Evolutionary conservation across 2,888 invertebrate species (phyloP), one percentile per base, ranked within the genome.

Genomic region (Prosapia bicincta): DNA sequence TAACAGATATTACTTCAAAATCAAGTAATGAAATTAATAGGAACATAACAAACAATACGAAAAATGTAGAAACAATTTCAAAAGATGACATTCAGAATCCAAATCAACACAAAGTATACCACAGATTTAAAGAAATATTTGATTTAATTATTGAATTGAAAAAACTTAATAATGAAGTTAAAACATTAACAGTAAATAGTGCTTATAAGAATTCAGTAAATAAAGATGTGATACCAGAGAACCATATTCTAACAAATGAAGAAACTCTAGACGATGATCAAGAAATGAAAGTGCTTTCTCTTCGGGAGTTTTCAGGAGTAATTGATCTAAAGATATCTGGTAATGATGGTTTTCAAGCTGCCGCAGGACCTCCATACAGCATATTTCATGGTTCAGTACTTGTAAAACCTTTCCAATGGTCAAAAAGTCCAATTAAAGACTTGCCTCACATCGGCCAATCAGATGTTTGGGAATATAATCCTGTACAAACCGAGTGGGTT

Each of bases 391-490:
- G 71, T 20, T 66, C 72, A n/a, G 66, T 72, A 15, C 72, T 77
- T 28, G 77, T 82, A 1, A 77, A 79, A 73, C 89, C 93, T 0
- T 96, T 95, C 84, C 89, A 90, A 82, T 95, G 95, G 95, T 90
- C 91, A 72, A 88, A 88, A 71, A 89, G 90, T 78, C 88, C 87
- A 78, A 92, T 91, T 81, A 87, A 86, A 2, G 86, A 88, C 76
- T 82, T 84, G 70, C 87, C 90, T 0, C 95, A 94, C 82, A 83
- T 88, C 78, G 93, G 93, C 1, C 91, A 93, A 10, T 94, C 95
- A 0, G 92, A 94, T 80, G 83, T 87, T 69, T 95, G 93, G 89
- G 86, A 89, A 69, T 95, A 94, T 83, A 86, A 88, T 38, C 88
- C 90, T 0, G 86, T 90, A 68, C 83, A 69, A 43, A 76, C 80